phyloP scores from a whole-genome alignment of 2,113 vertebrate genomes.

The Theristicus caerulescens region DNA sequence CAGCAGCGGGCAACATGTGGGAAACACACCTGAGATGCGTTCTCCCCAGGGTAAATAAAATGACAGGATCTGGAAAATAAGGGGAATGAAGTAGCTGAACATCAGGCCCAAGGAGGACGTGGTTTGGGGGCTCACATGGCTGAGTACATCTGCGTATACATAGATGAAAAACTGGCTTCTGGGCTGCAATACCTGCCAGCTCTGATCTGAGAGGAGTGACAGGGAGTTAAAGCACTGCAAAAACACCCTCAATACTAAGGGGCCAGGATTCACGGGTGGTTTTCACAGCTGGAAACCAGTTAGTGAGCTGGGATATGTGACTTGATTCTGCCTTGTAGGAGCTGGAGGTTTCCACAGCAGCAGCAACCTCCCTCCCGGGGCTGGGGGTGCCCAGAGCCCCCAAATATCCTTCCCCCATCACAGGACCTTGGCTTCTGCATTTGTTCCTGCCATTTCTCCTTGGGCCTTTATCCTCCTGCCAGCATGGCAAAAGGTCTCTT shows the following conservation, averaged over 20 bases:
- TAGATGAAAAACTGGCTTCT: not conserved
- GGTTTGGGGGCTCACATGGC: not conserved
- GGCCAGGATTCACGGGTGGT: not conserved
- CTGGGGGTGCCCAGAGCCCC: not conserved
- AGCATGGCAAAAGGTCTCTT: not conserved
- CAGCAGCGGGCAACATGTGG: not conserved
- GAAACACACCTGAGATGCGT: not conserved
- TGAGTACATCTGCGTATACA: rapidly evolving
- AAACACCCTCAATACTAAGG: not conserved
- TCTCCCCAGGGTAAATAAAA: not conserved
- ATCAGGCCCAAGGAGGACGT: not conserved
- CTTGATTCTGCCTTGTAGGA: not conserved
- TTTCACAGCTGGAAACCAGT: not conserved
- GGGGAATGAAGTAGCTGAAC: not conserved
- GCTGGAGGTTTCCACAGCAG: not conserved
- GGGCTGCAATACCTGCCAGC: not conserved
- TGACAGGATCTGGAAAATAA: not conserved
- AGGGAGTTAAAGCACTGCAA: not conserved
- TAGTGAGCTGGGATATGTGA: not conserved
- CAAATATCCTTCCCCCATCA: not conserved
- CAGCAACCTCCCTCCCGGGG: not conserved
- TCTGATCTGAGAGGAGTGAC: not conserved
- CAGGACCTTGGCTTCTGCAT: not conserved
- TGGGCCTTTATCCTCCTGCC: not conserved
- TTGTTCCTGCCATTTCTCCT: not conserved